Percentiles rank a stretch among this genome's conserved stretches.
These are phyloP conservation scores for Hydrolagus colliei DNA, from an alignment of 2,797 vertebrate species.

Conservation along the genomic window DNA sequence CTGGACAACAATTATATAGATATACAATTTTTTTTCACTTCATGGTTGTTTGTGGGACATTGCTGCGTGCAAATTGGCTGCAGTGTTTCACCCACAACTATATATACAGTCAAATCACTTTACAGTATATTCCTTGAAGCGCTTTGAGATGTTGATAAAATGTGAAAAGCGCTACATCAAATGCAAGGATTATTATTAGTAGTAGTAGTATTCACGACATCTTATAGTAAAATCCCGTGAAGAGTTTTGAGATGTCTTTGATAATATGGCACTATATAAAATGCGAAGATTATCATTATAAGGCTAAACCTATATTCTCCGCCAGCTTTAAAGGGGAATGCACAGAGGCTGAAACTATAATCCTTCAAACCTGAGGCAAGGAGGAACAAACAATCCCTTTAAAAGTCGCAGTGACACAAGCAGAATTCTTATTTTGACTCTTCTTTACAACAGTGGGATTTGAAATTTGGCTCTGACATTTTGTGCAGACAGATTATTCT, in stretches of 20 bases:
- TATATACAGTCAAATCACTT: too few relatives aligned
- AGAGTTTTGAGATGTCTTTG: neutral
- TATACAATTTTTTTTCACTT: too few relatives aligned
- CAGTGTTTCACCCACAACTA: too few relatives aligned
- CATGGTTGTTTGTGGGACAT: too few relatives aligned
- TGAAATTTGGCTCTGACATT: neutral
- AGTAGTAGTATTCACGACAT: neutral
- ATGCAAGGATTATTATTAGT: too few relatives aligned
- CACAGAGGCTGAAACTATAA: neutral
- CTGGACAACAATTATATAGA: too few relatives aligned
- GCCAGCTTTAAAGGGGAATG: neutral
- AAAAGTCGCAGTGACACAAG: neutral
- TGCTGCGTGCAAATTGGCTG: neutral
- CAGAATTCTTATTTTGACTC: neutral
- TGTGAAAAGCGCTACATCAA: too few relatives aligned
- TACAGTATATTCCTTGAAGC: too few relatives aligned
- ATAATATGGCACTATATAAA: neutral
- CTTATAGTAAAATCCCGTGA: neutral
- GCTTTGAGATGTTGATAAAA: too few relatives aligned
- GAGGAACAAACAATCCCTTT: neutral
- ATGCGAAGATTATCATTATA: neutral
- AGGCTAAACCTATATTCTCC: neutral
- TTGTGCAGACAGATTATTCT: neutral
- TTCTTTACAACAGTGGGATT: neutral
- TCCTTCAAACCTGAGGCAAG: neutral